Base-by-base conservation (phyloP, 2,113 vertebrate genomes). In the Mystacornis crossleyi region DNA sequence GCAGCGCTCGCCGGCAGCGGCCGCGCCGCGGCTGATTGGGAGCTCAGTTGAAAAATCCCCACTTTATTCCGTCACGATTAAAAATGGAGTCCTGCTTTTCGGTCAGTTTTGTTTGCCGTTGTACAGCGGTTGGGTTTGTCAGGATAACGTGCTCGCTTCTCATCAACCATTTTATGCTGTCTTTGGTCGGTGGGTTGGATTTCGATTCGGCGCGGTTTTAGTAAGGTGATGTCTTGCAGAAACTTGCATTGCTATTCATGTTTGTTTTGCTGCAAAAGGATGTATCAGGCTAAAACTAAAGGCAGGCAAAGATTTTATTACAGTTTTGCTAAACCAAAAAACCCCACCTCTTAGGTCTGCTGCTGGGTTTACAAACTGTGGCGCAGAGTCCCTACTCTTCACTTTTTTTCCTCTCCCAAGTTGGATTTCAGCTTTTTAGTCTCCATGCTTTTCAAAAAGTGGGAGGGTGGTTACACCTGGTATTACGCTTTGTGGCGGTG, bases 21-120 rank as follows among this genome's bases (percentile, higher is more conserved):
- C 42, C 21, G 74, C 34, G 11, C 24, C 70, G 18, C 23, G 42
- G 67, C 40, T 25, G 16, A 0, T 5, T 18, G 10, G 1, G 54
- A 5, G 62, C 40, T 28, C 14, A 2, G 6, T 4, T 65, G 62
- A 31, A 78, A 87, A 82, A 57, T 24, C 43, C n/a, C 17, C 40
- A 7, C 42, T 81, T 73, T 80, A 51, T 85, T 69, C 73, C 55
- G 8, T 34, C 78, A 5, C 51, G 18, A 12, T 60, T 91, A 34
- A 91, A 95, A 87, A 97, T 94, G 67, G 87, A 92, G 70, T 55
- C 81, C 29, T 9, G 2, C 47, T 55, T 40, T 29, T 67, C 21
- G 24, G 62, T 55, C 70, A 40, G 57, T 38, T 75, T 69, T 65
- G 7, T 73, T 40, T 31, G 81, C 25, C 43, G 29, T 34, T 38